Conservation (phyloP, 2,113 vertebrate species). For the Oryzias woworae region DNA sequence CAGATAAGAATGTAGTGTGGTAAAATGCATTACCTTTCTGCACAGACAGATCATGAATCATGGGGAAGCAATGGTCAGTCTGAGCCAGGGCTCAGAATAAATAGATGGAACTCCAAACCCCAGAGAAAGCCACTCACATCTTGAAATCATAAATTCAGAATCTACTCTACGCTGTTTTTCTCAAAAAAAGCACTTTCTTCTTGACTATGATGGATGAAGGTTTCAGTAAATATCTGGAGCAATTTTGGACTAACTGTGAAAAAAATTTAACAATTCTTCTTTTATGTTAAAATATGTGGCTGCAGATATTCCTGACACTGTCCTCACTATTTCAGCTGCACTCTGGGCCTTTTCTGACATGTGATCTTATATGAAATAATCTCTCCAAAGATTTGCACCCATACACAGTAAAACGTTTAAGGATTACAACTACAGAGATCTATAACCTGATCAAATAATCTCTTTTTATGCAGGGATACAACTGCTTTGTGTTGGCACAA, state of each 20-base stretch:
- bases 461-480: background rate
- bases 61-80: constrained; percentile 46
- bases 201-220: constrained; percentile 51
- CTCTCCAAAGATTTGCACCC: constrained; percentile 9
- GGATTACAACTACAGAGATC: constrained; percentile 2
- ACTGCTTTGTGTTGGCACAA: background rate
- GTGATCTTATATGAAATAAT: background rate
- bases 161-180: constrained; percentile 29
- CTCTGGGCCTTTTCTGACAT: constrained; percentile 2
- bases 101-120: constrained; percentile 45
- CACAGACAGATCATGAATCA: constrained; percentile 45
- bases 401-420: background rate
- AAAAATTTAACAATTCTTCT: constrained; percentile 14
- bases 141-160: constrained; percentile 64
- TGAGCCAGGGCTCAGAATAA: constrained; percentile 44
- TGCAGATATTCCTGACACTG: background rate
- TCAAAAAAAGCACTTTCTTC: constrained; percentile 14
- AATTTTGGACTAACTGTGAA: constrained; percentile 11
- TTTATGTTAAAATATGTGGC: background rate
- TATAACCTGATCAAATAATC: constrained; percentile 5
- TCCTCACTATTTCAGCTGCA: background rate
- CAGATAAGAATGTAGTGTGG: constrained; percentile 50
- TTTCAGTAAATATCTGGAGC: constrained; percentile 28
- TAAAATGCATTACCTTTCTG: constrained; percentile 38
- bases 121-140: constrained; percentile 51